Conservation (phyloP, 2,797 vertebrate genomes). For the Rhynchonycteris naso region DNA sequence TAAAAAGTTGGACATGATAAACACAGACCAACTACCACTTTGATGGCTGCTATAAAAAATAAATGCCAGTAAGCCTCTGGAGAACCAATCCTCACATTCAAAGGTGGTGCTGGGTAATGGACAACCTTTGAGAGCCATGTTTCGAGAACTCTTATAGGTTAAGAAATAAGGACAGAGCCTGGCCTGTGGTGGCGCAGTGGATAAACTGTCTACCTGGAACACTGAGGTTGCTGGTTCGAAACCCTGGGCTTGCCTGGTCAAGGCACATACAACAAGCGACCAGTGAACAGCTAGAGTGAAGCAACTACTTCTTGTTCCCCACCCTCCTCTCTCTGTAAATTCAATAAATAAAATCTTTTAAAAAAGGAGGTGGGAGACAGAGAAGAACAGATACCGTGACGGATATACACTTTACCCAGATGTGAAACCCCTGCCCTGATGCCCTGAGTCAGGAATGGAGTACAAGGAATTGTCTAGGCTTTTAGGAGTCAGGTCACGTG, state of each 20-base stretch:
- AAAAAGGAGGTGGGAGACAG: too few species aligned
- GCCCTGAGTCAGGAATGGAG: background rate
- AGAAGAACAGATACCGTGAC: background rate
- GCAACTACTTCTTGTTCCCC: too few species aligned
- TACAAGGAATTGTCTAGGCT: background rate
- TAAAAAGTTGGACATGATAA: background rate
- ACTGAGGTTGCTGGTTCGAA: too few species aligned
- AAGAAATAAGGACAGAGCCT: background rate
- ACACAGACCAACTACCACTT: background rate
- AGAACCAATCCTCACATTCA: background rate
- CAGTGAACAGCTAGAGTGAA: too few species aligned
- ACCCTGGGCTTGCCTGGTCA: too few species aligned
- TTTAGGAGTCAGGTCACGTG: background rate
- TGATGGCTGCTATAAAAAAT: background rate
- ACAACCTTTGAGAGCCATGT: background rate
- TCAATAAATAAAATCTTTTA: too few species aligned
- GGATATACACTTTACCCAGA: background rate
- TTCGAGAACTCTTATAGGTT: background rate
- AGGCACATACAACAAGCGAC: too few species aligned
- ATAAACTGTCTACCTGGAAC: too few species aligned
- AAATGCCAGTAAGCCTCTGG: background rate
- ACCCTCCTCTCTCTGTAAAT: too few species aligned
- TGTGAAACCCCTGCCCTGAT: background rate
- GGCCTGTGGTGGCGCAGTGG: too few species aligned
- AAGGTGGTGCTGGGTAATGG: background rate